Base-by-base conservation (phyloP, 2,888 invertebrate genomes). In the Andrena minutula region DNA sequence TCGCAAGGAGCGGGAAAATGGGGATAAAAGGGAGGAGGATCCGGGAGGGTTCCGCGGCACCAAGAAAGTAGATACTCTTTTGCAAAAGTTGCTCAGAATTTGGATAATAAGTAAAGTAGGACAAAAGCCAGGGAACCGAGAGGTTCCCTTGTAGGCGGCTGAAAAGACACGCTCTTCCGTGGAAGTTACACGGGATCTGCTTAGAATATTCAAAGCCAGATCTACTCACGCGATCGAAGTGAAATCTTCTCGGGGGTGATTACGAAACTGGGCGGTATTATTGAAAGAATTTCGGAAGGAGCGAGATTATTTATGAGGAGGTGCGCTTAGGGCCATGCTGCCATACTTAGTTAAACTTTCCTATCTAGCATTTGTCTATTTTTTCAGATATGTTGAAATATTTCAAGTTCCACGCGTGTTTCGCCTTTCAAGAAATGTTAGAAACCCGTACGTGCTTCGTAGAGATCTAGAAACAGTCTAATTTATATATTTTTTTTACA, bases 221-320 rank as follows among this genome's bases (percentile, higher is more conserved):
- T 49, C 28, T 20, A n/a, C 60, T 6, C 8, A 47, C 16, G 6
- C 6, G 49, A 20, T 30, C 32, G n/a, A 72, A 64, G 64, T 35
- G 32, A 20, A 71, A 56, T 41, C 65, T 28, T 26, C 8, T 28
- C 23, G 58, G 35, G 30, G 23, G 30, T 66, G 61, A 78, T 73
- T 58, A 64, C 56, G 47, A 20, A 51, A 56, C 23, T 23, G 8
- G 73, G 16, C 20, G 10, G 49, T 16, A 3, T 49, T 20, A 12
- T 10, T 16, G 60, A 60, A 51, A 60, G 74, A 30, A 60, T 77
- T 51, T 23, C 10, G 75, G 28, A 77, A 41, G 73, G 66, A 63
- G 74, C 16, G 35, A 65, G 75, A 77, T 77, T 66, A 26, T 74
- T 61, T 75, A 30, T 49, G 51, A 65, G 49, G 30, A 26, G 60